Base-by-base conservation (phyloP, 2,797 vertebrate species). In the Pangasius sanitwongsei region DNA sequence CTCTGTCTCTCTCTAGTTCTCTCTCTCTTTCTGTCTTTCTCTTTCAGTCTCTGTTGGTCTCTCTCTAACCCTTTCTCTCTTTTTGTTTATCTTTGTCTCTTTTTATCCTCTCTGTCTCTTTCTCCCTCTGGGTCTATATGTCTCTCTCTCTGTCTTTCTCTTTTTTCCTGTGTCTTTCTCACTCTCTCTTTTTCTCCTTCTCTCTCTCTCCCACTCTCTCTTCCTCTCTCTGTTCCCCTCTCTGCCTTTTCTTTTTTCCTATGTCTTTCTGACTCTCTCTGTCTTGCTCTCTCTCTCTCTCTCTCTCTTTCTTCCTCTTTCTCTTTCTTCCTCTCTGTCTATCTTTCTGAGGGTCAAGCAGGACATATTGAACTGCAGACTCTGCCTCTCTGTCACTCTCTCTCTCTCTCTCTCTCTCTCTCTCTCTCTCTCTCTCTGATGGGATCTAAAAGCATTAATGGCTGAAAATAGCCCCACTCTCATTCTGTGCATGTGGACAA, bases 311-410 rank as follows among this genome's bases (percentile, higher is more conserved):
- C n/a, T 82, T n/a, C 69, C 8, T 65, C 87, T 88, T 28, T 86
- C 59, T 69, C 50, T 86, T n/a, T 86, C 25, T 53, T 50, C 81
- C 20, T 75, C 18, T 61, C 53, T 34, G n/a, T 81, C n/a, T 80
- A 1, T 74, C 70, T 44, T n/a, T 44, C 74, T 77, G 13, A 59
- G 89, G 88, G 88, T 89, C 87, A 89, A 28, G 18, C 25, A 88
- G 85, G 82, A 88, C 87, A 78, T 86, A 75, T 44, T 83, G 59
- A 87, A 70, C 28, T 16, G 44, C 41, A 59, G 50, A 75, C 34
- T 65, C 50, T 61, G 31, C 41, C 34, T 20, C 48, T 75, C 67
- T 6, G 28, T 28, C 65, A 48, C n/a, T n/a, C n/a, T n/a, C n/a
- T n/a, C 53, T 81, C 67, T n/a, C 3, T 41, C 80, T 67, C 37